Conservation (phyloP, 2,113 vertebrate species). For the Cercopithecus mona region DNA sequence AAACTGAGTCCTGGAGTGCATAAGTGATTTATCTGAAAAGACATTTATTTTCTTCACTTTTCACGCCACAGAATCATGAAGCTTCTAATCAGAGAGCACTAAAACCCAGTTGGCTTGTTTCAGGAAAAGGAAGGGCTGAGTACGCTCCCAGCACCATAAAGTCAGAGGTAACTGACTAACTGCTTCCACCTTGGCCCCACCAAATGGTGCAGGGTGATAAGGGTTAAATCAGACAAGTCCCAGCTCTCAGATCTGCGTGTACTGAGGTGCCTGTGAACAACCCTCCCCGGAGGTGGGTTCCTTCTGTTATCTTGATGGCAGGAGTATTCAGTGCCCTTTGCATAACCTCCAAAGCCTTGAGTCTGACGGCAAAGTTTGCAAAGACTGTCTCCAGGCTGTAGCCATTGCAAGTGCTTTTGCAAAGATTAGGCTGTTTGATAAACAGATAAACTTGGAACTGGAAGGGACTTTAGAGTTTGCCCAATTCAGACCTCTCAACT, state of each 20-base stretch:
- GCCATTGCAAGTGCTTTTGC: slow-evolving; percentile 51
- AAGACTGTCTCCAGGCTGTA: slow-evolving; percentile 62
- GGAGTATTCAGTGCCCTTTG: slow-evolving; percentile 50
- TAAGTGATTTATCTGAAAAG: neutral
- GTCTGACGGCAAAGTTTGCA: slow-evolving; percentile 60
- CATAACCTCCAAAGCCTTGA: slow-evolving; percentile 48
- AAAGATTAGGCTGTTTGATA: slow-evolving; percentile 72
- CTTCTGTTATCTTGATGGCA: slow-evolving; percentile 72
- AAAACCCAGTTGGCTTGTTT: neutral
- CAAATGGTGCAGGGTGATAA: neutral
- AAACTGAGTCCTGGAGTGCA: neutral
- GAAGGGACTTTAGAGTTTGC: slow-evolving; percentile 64
- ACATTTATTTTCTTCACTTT: neutral
- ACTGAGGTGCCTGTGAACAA: neutral
- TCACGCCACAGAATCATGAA: neutral
- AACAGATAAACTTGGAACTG: slow-evolving; percentile 70
- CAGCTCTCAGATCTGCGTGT: neutral
- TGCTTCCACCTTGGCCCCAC: neutral
- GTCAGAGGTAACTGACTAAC: rapidly evolving
- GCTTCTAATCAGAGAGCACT: neutral
- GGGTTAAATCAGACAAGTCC: slow-evolving; percentile 30
- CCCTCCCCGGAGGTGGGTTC: neutral
- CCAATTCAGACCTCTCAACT: neutral
- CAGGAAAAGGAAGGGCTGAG: neutral
- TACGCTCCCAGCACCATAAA: rapidly evolving